Evolutionary conservation across 1,140 invertebrate genomes (phyloP).

Genomic region (Dufourea novaeangliae): DNA sequence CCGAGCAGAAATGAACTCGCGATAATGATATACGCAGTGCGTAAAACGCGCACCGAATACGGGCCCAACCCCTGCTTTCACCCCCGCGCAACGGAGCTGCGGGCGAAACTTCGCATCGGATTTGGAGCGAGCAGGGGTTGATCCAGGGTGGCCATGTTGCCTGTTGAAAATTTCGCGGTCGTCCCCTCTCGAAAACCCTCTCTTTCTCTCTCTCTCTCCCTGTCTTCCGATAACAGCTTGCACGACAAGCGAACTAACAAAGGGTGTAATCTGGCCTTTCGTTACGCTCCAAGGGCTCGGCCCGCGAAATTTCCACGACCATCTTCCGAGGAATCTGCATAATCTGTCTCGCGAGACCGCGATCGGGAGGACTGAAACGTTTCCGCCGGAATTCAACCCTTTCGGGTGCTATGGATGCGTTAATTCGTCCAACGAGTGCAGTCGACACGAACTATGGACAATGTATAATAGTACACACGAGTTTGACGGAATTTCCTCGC

Average conservation of each 20-base stretch:
- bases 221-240: slow-evolving; percentile 62
- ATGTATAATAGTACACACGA: no score
- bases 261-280: slow-evolving; percentile 51
- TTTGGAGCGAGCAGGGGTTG: slow-evolving; percentile 37
- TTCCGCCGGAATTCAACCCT: no score
- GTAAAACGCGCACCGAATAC: slow-evolving; percentile 44
- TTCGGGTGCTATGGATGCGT: no score
- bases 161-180: slow-evolving; percentile 59
- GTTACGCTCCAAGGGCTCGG: background rate
- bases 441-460: no score
- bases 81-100: slow-evolving; percentile 9
- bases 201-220: no score
- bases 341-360: no score
- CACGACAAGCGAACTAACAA: slow-evolving; percentile 63
- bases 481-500: no score
- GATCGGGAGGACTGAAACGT: no score
- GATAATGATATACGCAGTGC: slow-evolving; percentile 47
- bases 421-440: no score
- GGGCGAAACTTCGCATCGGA: slow-evolving; percentile 43
- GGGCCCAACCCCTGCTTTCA: slow-evolving; percentile 23
- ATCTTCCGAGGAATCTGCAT: no score
- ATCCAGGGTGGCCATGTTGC: slow-evolving; percentile 59
- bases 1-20: slow-evolving; percentile 48
- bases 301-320: background rate
- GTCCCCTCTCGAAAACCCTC: slow-evolving; percentile 18